A percentile compares a stretch with the other conserved stretches of the same genome.
phyloP scores from a whole-genome alignment of 2,797 vertebrate genomes.

The Falco biarmicus region DNA sequence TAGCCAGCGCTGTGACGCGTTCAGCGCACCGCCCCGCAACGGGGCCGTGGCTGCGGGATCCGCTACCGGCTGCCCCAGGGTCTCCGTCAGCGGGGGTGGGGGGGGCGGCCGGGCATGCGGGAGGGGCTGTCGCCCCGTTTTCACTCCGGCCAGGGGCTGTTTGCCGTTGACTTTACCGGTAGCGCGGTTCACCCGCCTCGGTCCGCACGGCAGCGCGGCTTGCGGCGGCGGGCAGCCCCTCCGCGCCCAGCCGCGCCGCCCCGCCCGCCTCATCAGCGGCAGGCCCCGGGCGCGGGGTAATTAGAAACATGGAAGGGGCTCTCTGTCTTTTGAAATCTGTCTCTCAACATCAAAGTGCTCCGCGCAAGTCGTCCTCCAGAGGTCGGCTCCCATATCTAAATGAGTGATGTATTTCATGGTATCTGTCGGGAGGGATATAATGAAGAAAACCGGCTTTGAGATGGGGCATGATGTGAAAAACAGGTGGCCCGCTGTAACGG shows the following conservation, averaged over 20 bases:
- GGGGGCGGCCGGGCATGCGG: not conserved
- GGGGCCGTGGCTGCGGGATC: not conserved
- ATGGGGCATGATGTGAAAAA: constrained; percentile 38
- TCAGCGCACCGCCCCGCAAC: not conserved
- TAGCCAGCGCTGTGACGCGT: not conserved
- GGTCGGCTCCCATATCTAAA: constrained; percentile 54
- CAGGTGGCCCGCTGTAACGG: constrained; percentile 6
- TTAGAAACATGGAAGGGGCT: constrained; percentile 62
- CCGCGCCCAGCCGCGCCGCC: not conserved
- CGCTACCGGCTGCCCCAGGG: not conserved
- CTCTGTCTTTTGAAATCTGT: constrained; percentile 57
- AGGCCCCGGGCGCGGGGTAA: constrained; percentile 43
- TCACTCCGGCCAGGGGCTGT: not conserved
- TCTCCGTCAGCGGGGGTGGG: not conserved
- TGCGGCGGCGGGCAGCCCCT: not conserved
- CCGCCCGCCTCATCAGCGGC: constrained; percentile 45
- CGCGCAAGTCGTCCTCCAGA: constrained; percentile 42
- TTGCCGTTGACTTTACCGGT: constrained; percentile 59
- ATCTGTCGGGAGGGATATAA: constrained; percentile 39
- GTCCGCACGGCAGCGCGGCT: constrained; percentile 18
- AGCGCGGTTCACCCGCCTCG: constrained; percentile 56
- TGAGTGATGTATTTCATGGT: constrained; percentile 54
- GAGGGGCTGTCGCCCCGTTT: not conserved
- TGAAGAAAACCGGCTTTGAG: constrained; percentile 37
- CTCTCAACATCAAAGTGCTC: constrained; percentile 62